phyloP scores from a whole-genome alignment of 2,797 vertebrate species.

The Microcaecilia unicolor region DNA sequence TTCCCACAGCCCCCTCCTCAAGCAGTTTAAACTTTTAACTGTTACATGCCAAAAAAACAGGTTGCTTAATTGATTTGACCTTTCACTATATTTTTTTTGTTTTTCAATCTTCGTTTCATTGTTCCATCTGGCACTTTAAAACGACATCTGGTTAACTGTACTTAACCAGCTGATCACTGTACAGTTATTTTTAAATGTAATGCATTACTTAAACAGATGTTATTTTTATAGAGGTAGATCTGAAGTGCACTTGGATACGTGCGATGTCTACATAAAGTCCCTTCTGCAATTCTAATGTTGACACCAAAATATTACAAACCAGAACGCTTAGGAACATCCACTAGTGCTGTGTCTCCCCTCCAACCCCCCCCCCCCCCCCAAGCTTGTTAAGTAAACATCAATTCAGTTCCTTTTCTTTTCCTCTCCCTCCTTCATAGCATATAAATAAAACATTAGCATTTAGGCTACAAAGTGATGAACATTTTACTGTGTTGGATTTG shows the following conservation, averaged over 20 bases:
- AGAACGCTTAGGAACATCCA: slow-evolving; percentile 61
- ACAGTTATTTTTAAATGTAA: slow-evolving; percentile 98
- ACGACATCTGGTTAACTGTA: slow-evolving; percentile 99
- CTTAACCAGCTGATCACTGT: slow-evolving; percentile 97
- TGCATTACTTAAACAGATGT: slow-evolving; percentile 99
- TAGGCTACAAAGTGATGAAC: slow-evolving; percentile 79
- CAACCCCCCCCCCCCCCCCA: too few species aligned
- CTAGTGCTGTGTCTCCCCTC: too few species aligned
- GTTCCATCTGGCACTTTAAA: slow-evolving; percentile 99
- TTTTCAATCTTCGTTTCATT: slow-evolving; percentile 98
- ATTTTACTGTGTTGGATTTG: slow-evolving; percentile 64
- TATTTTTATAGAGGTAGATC: slow-evolving; percentile 94
- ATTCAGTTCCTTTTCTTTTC: slow-evolving; percentile 67
- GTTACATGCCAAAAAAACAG: slow-evolving; percentile 92
- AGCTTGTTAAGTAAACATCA: slow-evolving; percentile 79
- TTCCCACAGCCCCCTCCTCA: slow-evolving; percentile 56
- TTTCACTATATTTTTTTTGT: slow-evolving; percentile 95
- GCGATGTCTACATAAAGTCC: slow-evolving; percentile 74
- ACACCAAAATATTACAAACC: slow-evolving; percentile 78
- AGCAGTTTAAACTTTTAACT: slow-evolving; percentile 89
- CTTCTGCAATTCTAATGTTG: slow-evolving; percentile 82
- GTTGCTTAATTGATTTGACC: slow-evolving; percentile 99
- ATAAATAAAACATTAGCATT: slow-evolving; percentile 81
- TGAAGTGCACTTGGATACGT: slow-evolving; percentile 66
- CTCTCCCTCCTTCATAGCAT: slow-evolving; percentile 67